Conservation (phyloP, 2,888 invertebrate species). For the Diaprepes abbreviatus region DNA sequence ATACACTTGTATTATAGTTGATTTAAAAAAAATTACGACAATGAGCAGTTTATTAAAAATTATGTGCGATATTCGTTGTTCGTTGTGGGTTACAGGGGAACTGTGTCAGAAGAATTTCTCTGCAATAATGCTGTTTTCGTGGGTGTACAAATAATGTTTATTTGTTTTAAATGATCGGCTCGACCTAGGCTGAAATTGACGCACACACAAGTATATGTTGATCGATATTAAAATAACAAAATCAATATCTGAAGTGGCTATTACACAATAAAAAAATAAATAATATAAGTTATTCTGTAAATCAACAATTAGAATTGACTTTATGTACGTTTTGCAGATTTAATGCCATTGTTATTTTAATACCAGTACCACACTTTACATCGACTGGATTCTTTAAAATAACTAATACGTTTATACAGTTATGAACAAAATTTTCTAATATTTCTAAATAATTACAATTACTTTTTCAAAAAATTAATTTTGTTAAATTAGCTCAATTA, state of each 20-base stretch:
- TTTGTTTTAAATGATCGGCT: constrained; percentile 5
- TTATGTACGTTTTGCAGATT: too few species aligned
- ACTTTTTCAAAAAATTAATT: too few species aligned
- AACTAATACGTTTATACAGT: too few species aligned
- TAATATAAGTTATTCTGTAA: too few species aligned
- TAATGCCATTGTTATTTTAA: neutral
- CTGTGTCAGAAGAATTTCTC: constrained; percentile 38
- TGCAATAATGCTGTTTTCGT: constrained; percentile 36
- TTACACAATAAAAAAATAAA: neutral
- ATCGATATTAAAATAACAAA: neutral
- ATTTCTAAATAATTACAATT: too few species aligned
- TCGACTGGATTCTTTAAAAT: too few species aligned
- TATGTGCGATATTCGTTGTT: constrained; percentile 5
- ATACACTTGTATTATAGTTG: neutral
- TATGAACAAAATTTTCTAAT: too few species aligned
- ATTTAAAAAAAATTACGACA: neutral
- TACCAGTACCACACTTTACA: neutral
- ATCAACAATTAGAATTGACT: too few species aligned
- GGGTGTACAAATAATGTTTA: constrained; percentile 22
- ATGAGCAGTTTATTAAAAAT: constrained; percentile 12
- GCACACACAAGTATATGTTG: neutral
- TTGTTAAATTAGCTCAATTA: too few species aligned
- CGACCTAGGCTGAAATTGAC: neutral
- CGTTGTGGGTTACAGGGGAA: constrained; percentile 26
- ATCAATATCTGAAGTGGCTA: neutral